These are phyloP conservation scores for Philopotamus ludificatus DNA, from an alignment of 1,140 invertebrate genomes.

Conservation along the genomic window DNA sequence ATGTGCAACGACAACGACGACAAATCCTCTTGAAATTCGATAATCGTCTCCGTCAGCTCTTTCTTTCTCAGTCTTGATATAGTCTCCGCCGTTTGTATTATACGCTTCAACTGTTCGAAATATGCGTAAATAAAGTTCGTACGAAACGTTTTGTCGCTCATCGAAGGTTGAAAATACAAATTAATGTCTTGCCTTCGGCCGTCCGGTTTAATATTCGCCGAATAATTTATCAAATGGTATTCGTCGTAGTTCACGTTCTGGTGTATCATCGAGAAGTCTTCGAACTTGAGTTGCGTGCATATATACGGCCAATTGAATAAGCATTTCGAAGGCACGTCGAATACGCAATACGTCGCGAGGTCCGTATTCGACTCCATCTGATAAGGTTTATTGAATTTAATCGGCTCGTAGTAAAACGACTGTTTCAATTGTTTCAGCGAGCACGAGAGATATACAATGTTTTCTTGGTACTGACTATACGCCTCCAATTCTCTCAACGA, in stretches of 20 bases:
- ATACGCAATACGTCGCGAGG: not conserved
- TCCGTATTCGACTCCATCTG: not conserved
- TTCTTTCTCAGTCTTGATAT: not conserved
- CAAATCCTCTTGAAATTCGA: constrained; percentile 1
- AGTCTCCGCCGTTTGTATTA: not conserved
- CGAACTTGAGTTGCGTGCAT: not conserved
- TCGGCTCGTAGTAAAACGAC: constrained; percentile 1
- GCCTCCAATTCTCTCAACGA: not conserved
- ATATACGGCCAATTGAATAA: constrained; percentile 2
- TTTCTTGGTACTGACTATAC: not conserved
- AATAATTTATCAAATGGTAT: constrained; percentile 1
- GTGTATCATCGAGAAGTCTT: not conserved
- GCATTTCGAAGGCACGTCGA: not conserved
- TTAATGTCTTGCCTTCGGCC: not conserved
- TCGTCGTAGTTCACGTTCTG: constrained; percentile 12
- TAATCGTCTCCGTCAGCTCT: not conserved
- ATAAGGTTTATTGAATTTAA: not conserved
- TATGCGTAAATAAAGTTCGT: not conserved
- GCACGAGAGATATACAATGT: not conserved
- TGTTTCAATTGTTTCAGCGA: not conserved
- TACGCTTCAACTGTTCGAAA: not conserved
- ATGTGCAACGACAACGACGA: not conserved
- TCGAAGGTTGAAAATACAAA: not conserved
- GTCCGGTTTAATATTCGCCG: not conserved
- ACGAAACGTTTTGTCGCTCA: not conserved